These are phyloP conservation scores for Drosophila serrata DNA, from an alignment of 1,140 invertebrate species.

Conservation along the genomic window DNA sequence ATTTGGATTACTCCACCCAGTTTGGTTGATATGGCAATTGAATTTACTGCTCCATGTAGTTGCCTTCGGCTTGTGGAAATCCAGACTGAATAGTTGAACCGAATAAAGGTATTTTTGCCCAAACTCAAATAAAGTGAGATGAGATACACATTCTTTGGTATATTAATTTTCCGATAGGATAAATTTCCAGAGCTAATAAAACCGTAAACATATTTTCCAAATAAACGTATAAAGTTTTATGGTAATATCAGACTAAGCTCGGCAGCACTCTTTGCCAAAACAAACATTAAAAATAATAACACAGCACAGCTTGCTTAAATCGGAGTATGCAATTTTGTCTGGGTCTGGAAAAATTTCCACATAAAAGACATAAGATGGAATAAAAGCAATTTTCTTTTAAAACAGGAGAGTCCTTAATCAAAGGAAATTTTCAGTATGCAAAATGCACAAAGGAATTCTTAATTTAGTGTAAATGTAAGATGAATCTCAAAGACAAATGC, in stretches of 20 bases:
- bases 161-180: not conserved
- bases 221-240: not conserved
- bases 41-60: conserved; percentile 9
- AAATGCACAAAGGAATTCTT: not conserved
- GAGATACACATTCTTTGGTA: not conserved
- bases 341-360: not conserved
- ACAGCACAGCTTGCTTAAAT: not conserved
- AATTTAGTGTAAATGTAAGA: not conserved
- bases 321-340: not conserved
- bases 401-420: not conserved
- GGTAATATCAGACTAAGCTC: not conserved
- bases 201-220: not conserved
- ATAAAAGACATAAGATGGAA: not conserved
- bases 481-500: not conserved
- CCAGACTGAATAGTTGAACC: conserved; percentile 8
- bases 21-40: conserved; percentile 26
- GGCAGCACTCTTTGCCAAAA: not conserved
- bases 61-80: not conserved
- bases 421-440: not conserved
- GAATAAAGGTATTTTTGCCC: not conserved
- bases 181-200: too few species aligned
- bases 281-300: conserved; percentile 2
- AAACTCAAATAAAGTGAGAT: not conserved
- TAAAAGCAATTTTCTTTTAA: not conserved
- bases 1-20: conserved; percentile 15